Base-by-base conservation (phyloP, 2,797 vertebrate species). In the Rhyacichthys aspro region DNA sequence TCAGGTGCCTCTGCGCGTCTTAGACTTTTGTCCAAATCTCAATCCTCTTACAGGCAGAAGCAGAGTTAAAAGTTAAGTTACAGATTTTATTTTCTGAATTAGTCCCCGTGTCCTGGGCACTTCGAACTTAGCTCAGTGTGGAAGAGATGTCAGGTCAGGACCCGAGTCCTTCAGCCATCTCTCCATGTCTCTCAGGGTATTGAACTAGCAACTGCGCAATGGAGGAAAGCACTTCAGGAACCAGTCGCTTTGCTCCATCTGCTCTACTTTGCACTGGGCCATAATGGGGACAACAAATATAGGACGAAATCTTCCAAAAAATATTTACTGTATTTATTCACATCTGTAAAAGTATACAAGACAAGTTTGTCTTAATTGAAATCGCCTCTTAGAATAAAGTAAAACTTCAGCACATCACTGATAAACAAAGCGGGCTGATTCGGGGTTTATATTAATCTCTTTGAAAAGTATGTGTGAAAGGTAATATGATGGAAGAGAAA, bases 131-230 rank as follows among this genome's bases (percentile, higher is more conserved):
- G 63, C 48, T 61, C 57, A 85, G 65, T 76, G 71, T 82, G 78
- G 74, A 38, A 81, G 76, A 84, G 85, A 84, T 84, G 78, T 67
- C 70, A 81, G 90, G 90, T 92, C 89, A 83, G 83, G 88, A 91
- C 86, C 88, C 74, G 42, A 76, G 76, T 76, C 88, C 89, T 85
- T 88, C 63, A 74, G 76, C 82, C 78, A 81, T 80, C 89, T 89
- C 90, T 87, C 65, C 80, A 85, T 76, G 76, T 89, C 87, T 87
- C 79, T 87, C 76, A 79, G 81, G 70, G 83, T 85, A 89, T 89
- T 90, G 87, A 91, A 89, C 81, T 76, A 78, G 78, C 78, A 82
- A 82, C 72, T 74, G 76, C 81, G 81, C 82, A 83, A 80, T 87
- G 82, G 72, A 81, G 76, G 76, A 87, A 80, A 65, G 77, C 81